phyloP scores from a whole-genome alignment of 2,888 invertebrate genomes.

The Drosophila ezoana region DNA sequence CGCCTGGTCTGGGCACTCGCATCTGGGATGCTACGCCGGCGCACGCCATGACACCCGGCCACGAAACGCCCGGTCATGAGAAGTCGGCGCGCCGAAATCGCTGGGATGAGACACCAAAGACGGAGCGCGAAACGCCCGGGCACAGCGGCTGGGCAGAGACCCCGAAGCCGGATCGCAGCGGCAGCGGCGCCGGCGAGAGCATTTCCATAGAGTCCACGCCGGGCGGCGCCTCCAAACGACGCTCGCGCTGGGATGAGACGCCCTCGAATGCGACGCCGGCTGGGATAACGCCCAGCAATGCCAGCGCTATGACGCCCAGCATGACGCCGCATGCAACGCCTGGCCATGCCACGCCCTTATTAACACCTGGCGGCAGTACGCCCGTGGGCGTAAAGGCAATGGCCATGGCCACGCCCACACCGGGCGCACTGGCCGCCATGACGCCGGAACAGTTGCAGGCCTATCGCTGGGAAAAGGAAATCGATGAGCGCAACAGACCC shows the following conservation, averaged over 20 bases:
- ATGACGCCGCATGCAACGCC: slow-evolving; percentile 92
- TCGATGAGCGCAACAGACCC: slow-evolving; percentile 98
- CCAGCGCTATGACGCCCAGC: slow-evolving; percentile 88
- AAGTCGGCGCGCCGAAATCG: slow-evolving; percentile 95
- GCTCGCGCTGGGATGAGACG: slow-evolving; percentile 99
- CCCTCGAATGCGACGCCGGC: slow-evolving; percentile 92
- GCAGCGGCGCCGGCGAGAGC: slow-evolving; percentile 89
- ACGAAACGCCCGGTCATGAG: slow-evolving; percentile 92
- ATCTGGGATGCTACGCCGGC: slow-evolving; percentile 99
- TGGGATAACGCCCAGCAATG: slow-evolving; percentile 87
- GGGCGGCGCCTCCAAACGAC: slow-evolving; percentile 96
- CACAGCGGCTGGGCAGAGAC: slow-evolving; percentile 99
- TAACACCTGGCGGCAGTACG: slow-evolving; percentile 94
- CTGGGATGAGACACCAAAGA: slow-evolving; percentile 99
- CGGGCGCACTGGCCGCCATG: slow-evolving; percentile 98
- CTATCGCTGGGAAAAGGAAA: slow-evolving; percentile 99
- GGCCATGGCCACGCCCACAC: slow-evolving; percentile 99
- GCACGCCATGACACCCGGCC: slow-evolving; percentile 94
- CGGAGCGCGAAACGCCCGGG: slow-evolving; percentile 98
- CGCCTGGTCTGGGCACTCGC: slow-evolving; percentile 94
- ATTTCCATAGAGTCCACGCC: slow-evolving; percentile 96
- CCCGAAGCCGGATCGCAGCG: slow-evolving; percentile 95
- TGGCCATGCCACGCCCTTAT: slow-evolving; percentile 88
- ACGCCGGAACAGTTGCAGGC: slow-evolving; percentile 99
- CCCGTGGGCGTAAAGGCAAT: slow-evolving; percentile 98